phyloP scores from a whole-genome alignment of 2,888 invertebrate species.

The Tanaodytes sp. region DNA sequence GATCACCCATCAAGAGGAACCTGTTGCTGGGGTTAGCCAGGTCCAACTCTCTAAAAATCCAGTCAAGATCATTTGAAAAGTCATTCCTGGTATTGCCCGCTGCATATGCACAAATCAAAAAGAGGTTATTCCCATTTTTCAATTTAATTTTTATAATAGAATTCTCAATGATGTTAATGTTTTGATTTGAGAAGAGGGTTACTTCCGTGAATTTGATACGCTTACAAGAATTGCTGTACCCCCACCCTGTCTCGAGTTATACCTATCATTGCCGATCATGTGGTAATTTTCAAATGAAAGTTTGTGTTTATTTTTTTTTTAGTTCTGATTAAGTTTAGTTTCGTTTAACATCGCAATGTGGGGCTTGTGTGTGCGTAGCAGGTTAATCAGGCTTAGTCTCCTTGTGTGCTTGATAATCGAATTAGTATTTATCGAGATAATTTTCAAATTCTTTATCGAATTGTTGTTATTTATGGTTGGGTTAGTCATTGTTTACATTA shows the following conservation, averaged over 20 bases:
- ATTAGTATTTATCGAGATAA: neutral
- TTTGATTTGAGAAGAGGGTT: neutral
- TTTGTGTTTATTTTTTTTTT: too few relatives aligned
- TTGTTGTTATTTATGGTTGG: too few relatives aligned
- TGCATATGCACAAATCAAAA: constrained; percentile 2
- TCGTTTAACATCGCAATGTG: neutral
- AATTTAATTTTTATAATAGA: constrained; percentile 3
- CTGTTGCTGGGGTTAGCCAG: neutral
- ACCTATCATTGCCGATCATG: neutral
- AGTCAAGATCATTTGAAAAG: neutral
- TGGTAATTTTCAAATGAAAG: neutral
- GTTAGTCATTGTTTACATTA: too few relatives aligned
- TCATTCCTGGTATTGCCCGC: neutral
- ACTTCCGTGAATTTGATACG: neutral
- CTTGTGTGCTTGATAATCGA: neutral
- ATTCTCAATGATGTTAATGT: neutral
- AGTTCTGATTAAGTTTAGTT: constrained; percentile 3
- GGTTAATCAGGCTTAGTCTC: neutral
- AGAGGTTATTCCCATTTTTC: neutral
- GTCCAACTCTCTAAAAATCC: neutral
- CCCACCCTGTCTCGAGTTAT: neutral
- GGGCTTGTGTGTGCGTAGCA: neutral
- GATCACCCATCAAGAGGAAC: neutral
- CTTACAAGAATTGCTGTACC: constrained; percentile 8
- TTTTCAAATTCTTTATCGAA: too few relatives aligned